These are phyloP conservation scores for Melitaea athalia DNA, from an alignment of 2,888 invertebrate genomes.

Conservation along the genomic window DNA sequence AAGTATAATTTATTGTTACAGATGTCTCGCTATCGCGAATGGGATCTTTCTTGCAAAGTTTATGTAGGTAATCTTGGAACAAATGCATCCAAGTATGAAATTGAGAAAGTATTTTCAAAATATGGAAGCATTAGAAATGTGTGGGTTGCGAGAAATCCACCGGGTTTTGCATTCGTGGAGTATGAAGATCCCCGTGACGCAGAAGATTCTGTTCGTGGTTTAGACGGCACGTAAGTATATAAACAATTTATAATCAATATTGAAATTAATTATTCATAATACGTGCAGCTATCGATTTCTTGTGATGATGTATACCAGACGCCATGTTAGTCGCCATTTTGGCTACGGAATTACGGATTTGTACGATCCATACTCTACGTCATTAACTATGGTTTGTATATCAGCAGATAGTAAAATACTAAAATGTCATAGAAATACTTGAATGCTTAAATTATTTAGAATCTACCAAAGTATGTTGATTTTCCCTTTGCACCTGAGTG, in stretches of 20 bases:
- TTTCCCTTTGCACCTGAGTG: no score
- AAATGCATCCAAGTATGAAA: conserved; percentile 94
- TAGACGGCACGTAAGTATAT: conserved; percentile 86
- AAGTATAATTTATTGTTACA: conserved; percentile 47
- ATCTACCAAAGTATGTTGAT: no score
- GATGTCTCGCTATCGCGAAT: conserved; percentile 89
- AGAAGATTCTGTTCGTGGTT: conserved; percentile 93
- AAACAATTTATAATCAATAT: background rate
- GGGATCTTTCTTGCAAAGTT: conserved; percentile 94
- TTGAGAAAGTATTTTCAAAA: conserved; percentile 93
- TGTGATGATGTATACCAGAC: background rate
- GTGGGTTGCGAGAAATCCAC: conserved; percentile 98
- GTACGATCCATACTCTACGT: background rate
- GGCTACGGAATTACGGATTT: conserved; percentile 24
- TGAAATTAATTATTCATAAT: background rate
- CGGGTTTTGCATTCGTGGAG: conserved; percentile 97
- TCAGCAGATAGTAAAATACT: no score
- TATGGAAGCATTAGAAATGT: conserved; percentile 96
- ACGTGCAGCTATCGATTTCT: conserved; percentile 13
- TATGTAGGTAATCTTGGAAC: conserved; percentile 96
- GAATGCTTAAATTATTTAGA: no score
- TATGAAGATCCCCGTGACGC: conserved; percentile 96
- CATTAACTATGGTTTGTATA: no score
- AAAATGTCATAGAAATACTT: no score
- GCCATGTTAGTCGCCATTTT: conserved; percentile 41